Percentiles rank a stretch among this genome's conserved stretches.
Conservation (phyloP, 2,888 invertebrate genomes). For the Latrodectus elegans region DNA sequence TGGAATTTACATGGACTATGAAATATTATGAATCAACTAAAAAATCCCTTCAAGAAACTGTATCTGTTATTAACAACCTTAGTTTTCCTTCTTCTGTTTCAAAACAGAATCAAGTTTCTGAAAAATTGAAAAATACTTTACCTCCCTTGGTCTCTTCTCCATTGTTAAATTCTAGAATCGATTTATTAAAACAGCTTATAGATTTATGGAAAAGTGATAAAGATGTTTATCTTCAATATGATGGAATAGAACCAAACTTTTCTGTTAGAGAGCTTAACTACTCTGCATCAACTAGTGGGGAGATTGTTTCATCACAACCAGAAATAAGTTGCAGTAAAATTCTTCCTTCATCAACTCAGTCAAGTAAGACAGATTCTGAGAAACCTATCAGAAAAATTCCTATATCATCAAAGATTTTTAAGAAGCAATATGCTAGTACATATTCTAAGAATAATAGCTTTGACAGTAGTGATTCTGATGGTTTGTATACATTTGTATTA, state of each 20-base stretch:
- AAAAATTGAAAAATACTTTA: constrained; percentile 19
- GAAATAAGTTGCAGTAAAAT: too few relatives aligned
- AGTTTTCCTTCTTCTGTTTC: not conserved
- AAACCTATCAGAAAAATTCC: not conserved
- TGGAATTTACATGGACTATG: constrained; percentile 39
- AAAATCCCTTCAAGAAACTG: constrained; percentile 15
- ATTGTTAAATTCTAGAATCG: constrained; percentile 14
- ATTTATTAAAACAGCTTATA: constrained; percentile 33
- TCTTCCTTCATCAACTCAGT: not conserved
- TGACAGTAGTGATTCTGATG: too few relatives aligned
- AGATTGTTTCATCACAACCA: too few relatives aligned
- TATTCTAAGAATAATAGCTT: not conserved
- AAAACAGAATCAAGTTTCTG: constrained; percentile 8
- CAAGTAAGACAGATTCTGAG: not conserved
- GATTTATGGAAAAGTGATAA: constrained; percentile 29
- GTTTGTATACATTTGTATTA: too few relatives aligned
- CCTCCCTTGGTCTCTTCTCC: not conserved
- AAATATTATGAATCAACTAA: constrained; percentile 41
- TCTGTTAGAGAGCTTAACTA: not conserved
- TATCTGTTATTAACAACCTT: not conserved
- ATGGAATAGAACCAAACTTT: constrained; percentile 24
- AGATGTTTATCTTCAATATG: constrained; percentile 34
- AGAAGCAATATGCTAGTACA: not conserved
- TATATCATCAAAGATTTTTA: not conserved
- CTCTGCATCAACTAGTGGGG: not conserved